Evolutionary conservation across 2,797 vertebrate species (phyloP), one percentile per base, ranked within the genome.

Genomic region (Pampus argenteus): DNA sequence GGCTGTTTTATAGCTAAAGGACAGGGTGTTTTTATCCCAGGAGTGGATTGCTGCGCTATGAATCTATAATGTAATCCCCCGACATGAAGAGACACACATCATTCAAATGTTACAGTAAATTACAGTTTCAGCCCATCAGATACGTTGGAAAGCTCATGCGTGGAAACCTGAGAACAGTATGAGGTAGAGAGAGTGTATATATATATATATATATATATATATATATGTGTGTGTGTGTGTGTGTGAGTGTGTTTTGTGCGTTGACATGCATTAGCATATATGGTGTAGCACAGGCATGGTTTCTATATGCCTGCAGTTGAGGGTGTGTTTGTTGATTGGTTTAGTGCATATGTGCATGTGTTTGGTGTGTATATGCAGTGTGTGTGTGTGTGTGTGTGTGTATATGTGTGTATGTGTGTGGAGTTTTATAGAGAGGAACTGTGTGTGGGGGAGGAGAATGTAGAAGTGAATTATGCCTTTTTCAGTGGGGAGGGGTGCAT

Each of bases 381-480:
- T 52, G 25, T 49, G 64, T 71, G 45, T 70, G 29, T 55, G 26
- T 44, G 42, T 63, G 58, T 67, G 28, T 74, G 44, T 57, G 60
- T 75, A 58, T 36, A 25, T 66, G 34, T 56, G 48, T 78, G 66
- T 40, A 54, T 81, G 68, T 80, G 67, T 76, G 71, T 79, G 71
- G 23, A 82, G 82, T 91, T 88, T 87, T 88, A 86, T 88, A 66
- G 74, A 81, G 88, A 87, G 83, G 79, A 91, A 88, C 76, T 80
- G 83, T 82, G 82, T 85, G 86, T 91, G 91, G 90, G 91, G 88
- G 88, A 88, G 89, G 89, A 88, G 88, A 86, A 88, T 74, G 88
- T 89, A 71, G 83, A 90, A 90, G 89, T 89, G 90, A 93, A 92
- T 93, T 92, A 91, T 93, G 89, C 88, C 91, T 92, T 90, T 92